Percentiles rank a stretch among this genome's conserved stretches.
These are phyloP conservation scores for Halcyon smyrnensis DNA, from an alignment of 2,797 vertebrate genomes.

Conservation along the genomic window DNA sequence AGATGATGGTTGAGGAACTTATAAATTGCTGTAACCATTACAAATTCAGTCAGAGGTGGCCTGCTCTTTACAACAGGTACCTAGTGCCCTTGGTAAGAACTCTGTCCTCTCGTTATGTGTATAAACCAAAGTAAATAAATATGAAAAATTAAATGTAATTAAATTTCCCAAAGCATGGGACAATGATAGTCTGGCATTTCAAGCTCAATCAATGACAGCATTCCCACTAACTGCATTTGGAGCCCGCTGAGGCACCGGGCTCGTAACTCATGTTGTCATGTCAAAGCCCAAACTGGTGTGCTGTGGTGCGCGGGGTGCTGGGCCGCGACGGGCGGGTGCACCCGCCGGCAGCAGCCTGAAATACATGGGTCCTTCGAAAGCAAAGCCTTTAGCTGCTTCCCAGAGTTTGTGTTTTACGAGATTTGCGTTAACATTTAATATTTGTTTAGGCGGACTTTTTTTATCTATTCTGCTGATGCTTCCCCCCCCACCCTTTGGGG, in stretches of 20 bases:
- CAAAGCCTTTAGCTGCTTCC: not conserved
- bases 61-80: not conserved
- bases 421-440: not conserved
- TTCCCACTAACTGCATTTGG: conserved; percentile 56
- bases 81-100: conserved; percentile 40
- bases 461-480: not conserved
- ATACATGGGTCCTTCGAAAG: not conserved
- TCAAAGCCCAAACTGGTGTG: not conserved
- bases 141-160: conserved; percentile 67
- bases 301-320: not conserved
- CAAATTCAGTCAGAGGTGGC: not conserved
- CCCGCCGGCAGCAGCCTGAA: fast-evolving
- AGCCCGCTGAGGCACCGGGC: not conserved
- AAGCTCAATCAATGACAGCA: conserved; percentile 56
- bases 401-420: not conserved
- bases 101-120: conserved; percentile 48
- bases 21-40: not conserved
- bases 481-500: too few relatives aligned
- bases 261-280: conserved; percentile 62
- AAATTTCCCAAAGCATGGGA: conserved; percentile 55
- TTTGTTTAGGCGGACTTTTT: not conserved
- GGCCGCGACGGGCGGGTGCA: fast-evolving
- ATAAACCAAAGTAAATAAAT: conserved; percentile 65
- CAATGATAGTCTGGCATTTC: conserved; percentile 60
- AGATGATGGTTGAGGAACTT: not conserved